phyloP scores from a whole-genome alignment of 2,797 vertebrate species.

The Gallirallus australis region DNA sequence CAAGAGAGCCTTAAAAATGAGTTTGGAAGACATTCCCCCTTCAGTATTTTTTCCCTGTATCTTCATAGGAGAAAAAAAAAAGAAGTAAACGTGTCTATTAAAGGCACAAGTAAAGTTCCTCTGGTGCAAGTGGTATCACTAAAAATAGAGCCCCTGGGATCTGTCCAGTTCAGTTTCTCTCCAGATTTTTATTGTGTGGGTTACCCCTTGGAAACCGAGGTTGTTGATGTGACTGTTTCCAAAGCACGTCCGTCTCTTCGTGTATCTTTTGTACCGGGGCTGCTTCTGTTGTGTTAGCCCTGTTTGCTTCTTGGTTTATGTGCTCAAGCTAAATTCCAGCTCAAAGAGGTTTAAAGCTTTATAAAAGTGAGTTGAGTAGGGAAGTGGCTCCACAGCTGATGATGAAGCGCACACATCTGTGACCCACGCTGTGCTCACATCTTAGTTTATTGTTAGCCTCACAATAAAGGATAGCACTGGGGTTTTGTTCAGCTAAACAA shows the following conservation, averaged over 20 bases:
- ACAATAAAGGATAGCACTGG: slow-evolving; percentile 38
- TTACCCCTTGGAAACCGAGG: slow-evolving; percentile 4
- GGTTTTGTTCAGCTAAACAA: slow-evolving; percentile 51
- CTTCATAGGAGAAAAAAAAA: background rate
- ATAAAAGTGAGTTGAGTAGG: background rate
- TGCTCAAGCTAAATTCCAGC: slow-evolving; percentile 43
- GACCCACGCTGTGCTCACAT: slow-evolving; percentile 57
- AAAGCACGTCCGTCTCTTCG: background rate
- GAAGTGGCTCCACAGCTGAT: background rate
- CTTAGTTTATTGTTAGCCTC: slow-evolving; percentile 45
- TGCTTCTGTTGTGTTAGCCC: slow-evolving; percentile 21
- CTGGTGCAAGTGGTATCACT: background rate
- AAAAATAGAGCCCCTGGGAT: background rate
- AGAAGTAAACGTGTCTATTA: background rate
- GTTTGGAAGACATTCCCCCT: background rate
- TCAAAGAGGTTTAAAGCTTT: slow-evolving; percentile 14
- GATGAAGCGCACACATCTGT: slow-evolving; percentile 5
- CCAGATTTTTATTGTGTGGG: background rate
- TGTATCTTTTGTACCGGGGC: slow-evolving; percentile 16
- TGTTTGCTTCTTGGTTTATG: slow-evolving; percentile 42
- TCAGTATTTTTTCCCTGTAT: background rate
- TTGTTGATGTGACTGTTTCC: slow-evolving; percentile 34
- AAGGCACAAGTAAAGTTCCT: background rate
- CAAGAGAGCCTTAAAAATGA: background rate
- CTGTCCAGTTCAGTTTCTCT: background rate